Evolutionary conservation across 2,888 invertebrate species (phyloP), one percentile per base, ranked within the genome.

Genomic region (Labia minor): DNA sequence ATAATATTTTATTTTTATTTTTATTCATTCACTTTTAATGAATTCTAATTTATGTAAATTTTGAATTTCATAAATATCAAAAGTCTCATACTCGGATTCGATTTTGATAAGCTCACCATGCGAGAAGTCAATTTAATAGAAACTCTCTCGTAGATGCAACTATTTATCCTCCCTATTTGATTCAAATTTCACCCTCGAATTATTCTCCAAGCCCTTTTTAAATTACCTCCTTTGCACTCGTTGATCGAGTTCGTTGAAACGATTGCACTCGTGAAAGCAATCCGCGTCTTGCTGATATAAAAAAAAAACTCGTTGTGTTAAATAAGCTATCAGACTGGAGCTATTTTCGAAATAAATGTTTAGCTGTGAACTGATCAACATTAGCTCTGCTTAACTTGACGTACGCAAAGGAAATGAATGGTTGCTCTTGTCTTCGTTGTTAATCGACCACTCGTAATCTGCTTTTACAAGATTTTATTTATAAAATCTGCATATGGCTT

Each of bases 331-430:
- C 49, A 49, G 49, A 49, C 49, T 4, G 49, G 49, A 49, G 49
- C 49, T 49, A 49, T 49, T 49, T 49, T 49, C 49, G 49, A 49
- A 49, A 49, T 49, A 49, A 49, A 49, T 49, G 49, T 49, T 49
- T 49, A 8, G 49, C 49, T 16, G 49, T 49, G 49, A 14, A 49
- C 49, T 49, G 49, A 49, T 49, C 49, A 49, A 49, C 49, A 49
- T 49, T 49, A 49, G 49, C 49, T 49, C 49, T 49, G 49, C 49
- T 49, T n/a, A 49, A 49, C 49, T 49, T 49, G 49, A 49, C 49
- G 49, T 49, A 49, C 14, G 49, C 49, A 49, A 49, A 49, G 49
- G 49, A 49, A 49, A 49, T 49, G 49, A 49, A 49, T 49, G n/a
- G 49, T 14, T 14, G 49, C 49, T 14, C 49, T 49, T 49, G 49